A percentile compares a stretch with the other conserved stretches of the same genome.
Conservation (phyloP, 2,113 vertebrate genomes). For the Pterocles gutturalis region DNA sequence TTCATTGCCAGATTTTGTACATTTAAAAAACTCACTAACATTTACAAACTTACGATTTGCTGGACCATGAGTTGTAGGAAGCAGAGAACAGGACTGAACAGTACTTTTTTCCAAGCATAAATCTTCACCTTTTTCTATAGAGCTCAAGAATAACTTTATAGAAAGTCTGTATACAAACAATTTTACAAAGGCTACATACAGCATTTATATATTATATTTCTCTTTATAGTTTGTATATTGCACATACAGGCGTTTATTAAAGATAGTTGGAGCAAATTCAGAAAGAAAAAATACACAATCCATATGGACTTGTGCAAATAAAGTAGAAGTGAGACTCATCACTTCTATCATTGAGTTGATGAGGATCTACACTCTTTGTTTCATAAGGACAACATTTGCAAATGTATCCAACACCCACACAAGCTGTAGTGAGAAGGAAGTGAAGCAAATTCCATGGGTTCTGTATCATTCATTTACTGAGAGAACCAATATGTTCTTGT, state of each 20-base stretch:
- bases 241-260: not conserved
- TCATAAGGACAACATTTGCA: not conserved
- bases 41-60: not conserved
- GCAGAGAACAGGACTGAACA: not conserved
- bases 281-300: not conserved
- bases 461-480: not conserved
- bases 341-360: not conserved
- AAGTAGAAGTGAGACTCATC: not conserved
- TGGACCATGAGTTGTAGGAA: not conserved
- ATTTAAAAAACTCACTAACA: not conserved
- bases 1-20: not conserved
- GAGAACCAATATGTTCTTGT: not conserved
- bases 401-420: not conserved
- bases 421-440: not conserved
- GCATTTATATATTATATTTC: not conserved
- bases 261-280: not conserved
- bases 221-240: not conserved
- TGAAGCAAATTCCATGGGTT: not conserved
- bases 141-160: not conserved
- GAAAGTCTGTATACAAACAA: not conserved
- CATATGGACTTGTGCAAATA: not conserved
- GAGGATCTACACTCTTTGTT: not conserved
- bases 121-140: not conserved
- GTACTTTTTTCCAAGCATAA: not conserved
- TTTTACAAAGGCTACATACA: not conserved